phyloP scores from a whole-genome alignment of 2,888 invertebrate species.

The Polyploca ridens region DNA sequence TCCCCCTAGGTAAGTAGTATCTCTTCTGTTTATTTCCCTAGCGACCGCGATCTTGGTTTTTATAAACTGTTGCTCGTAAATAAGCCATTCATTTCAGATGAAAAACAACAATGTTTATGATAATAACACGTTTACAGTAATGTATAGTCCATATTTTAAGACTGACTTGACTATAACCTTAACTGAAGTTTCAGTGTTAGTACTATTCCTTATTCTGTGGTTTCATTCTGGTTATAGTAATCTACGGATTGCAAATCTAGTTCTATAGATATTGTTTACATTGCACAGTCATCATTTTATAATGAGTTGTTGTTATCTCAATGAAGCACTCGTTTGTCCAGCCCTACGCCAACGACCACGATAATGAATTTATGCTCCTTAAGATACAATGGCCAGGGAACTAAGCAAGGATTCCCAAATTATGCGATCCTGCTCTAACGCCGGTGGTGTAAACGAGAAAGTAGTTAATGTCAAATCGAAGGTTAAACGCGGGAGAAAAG shows the following conservation, averaged over 20 bases:
- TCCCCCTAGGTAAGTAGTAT: neutral
- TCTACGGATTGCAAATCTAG: no score
- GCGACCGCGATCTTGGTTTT: neutral
- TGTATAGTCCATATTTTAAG: no score
- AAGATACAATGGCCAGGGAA: constrained; percentile 17
- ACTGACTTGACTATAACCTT: no score
- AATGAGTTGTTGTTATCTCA: constrained; percentile 39
- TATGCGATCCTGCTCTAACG: neutral
- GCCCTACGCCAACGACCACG: constrained; percentile 28
- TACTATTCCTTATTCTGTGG: no score
- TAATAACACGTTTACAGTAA: neutral
- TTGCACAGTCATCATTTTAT: constrained; percentile 20
- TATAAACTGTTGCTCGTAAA: neutral
- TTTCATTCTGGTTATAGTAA: no score
- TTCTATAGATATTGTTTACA: neutral
- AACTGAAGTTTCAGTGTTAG: no score
- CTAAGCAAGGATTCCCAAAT: constrained; percentile 15
- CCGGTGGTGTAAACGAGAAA: neutral
- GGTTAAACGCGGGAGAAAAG: neutral
- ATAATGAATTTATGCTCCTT: constrained; percentile 38
- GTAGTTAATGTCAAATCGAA: constrained; percentile 6
- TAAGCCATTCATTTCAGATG: neutral
- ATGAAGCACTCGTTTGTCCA: constrained; percentile 33
- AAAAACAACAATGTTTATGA: neutral
- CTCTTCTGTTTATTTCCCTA: neutral